Base-by-base conservation (phyloP, 2,888 invertebrate genomes). In the Drosophila crucigera region DNA sequence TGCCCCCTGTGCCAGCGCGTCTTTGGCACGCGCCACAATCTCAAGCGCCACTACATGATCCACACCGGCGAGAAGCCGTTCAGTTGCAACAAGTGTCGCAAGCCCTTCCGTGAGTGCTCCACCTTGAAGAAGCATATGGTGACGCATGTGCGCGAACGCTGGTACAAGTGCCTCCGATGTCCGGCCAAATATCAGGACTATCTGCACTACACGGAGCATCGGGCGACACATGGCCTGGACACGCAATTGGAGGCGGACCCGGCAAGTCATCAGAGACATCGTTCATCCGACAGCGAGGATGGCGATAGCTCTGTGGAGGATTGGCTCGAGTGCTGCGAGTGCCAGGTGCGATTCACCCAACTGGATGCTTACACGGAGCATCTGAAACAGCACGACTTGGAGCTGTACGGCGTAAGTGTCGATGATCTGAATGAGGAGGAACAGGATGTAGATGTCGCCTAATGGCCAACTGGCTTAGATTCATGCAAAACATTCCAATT, bases 21-120 rank as follows among this genome's bases (percentile, higher is more conserved):
- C 5, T 93, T 93, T 67, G 93, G 93, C 14, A 93, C 93, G 4
- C 89, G 93, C 0, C 93, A 93, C 70, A 93, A 93, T 77, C 90
- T 93, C 1, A 93, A 93, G 61, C 92, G 93, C 0, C 93, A 93
- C 69, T 92, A 92, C 59, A 93, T 93, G 93, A 93, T 93, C 28
- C 93, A 93, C 67, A 93, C 93, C 0, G 93, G 92, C 5, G 93
- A 93, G 62, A 93, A 93, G 60, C 93, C 93, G 0, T 93, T 92
- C 68, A 91, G 89, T 64, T 93, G 93, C 74, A 84, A 79, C 60
- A 91, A 91, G 43, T 93, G 93, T 67, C 91, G 92, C 41, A 93
- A 93, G 73, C 91, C 92, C 0, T 93, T 93, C 55, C 91, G 93
- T 1, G 93, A 93, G 70, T 92, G 92, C 70, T 93, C 93, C 11